Conservation (phyloP, 2,113 vertebrate genomes). For the Aspidoscelis tigris region DNA sequence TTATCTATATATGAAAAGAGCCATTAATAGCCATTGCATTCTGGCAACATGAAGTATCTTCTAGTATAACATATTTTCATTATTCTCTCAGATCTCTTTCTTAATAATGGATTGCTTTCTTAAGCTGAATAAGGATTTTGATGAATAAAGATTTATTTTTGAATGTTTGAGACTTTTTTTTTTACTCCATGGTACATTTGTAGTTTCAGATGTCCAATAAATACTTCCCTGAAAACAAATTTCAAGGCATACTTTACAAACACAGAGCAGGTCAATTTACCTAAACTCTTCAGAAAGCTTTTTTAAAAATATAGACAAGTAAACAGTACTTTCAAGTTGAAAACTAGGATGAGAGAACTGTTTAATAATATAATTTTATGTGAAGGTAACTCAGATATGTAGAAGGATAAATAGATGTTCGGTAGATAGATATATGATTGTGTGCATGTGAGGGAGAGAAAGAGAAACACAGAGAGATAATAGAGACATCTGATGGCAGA, state of each 20-base stretch:
- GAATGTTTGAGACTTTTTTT: not conserved
- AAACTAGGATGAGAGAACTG: not conserved
- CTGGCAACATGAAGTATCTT: conserved; percentile 37
- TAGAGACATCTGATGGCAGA: no score
- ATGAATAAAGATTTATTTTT: conserved; percentile 3
- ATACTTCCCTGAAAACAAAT: not conserved
- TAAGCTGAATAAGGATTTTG: not conserved
- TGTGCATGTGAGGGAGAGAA: no score
- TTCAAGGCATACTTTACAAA: conserved; percentile 14
- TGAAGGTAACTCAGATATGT: no score
- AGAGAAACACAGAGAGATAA: no score
- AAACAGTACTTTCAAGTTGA: not conserved
- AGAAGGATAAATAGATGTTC: no score
- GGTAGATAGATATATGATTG: no score
- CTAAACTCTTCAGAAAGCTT: not conserved
- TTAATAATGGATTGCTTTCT: not conserved
- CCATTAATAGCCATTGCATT: conserved; percentile 31
- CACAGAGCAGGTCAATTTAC: not conserved
- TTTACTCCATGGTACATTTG: not conserved
- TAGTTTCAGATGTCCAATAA: not conserved
- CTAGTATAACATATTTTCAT: not conserved
- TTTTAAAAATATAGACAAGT: not conserved
- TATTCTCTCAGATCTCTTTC: not conserved
- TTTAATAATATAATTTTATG: no score
- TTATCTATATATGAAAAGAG: conserved; percentile 29